Evolutionary conservation across 2,797 vertebrate genomes (phyloP).

Genomic region (Anguilla marmorata): DNA sequence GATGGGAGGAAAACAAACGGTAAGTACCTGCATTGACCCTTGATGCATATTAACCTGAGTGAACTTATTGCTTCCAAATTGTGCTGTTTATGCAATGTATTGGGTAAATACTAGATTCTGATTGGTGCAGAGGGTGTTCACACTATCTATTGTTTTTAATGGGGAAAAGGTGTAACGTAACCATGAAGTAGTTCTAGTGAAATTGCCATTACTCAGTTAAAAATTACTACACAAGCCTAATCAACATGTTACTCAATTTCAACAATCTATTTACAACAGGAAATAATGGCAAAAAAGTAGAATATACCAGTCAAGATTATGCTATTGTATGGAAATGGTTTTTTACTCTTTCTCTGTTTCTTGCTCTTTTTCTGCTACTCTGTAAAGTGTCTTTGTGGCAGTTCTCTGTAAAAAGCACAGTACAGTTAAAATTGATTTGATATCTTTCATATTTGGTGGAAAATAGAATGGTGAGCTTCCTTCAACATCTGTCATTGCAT

Average conservation of each 20-base stretch:
- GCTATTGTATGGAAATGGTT: too few species aligned
- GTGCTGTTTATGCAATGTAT: not conserved
- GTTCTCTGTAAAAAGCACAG: too few species aligned
- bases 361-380: too few species aligned
- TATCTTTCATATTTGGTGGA: not conserved
- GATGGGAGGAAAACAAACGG: conserved; percentile 96
- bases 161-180: not conserved
- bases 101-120: not conserved
- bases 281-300: not conserved
- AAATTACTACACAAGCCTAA: not conserved
- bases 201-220: not conserved
- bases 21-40: conserved; percentile 62
- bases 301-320: not conserved
- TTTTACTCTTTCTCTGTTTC: too few species aligned
- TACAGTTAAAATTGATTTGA: too few species aligned
- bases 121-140: not conserved
- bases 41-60: not conserved
- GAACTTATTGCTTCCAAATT: not conserved
- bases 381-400: too few species aligned
- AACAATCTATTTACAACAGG: not conserved
- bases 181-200: not conserved
- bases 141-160: not conserved
- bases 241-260: not conserved
- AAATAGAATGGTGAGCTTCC: not conserved
- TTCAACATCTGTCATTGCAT: not conserved